Percentiles rank a stretch among this genome's conserved stretches.
phyloP scores from a whole-genome alignment of 2,113 vertebrate genomes.

The Rostratula benghalensis region DNA sequence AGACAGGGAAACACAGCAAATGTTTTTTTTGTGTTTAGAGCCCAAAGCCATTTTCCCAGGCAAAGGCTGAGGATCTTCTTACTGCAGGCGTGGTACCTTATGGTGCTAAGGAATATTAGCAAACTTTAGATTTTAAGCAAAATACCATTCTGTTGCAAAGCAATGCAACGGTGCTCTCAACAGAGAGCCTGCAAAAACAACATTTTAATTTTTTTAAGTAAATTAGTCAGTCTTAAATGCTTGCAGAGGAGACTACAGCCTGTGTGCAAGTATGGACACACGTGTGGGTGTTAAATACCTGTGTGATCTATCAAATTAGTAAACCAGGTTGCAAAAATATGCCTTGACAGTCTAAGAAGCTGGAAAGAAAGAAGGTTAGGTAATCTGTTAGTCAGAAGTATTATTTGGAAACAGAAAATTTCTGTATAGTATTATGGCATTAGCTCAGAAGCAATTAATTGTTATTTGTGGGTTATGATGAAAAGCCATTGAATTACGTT shows the following conservation, averaged over 20 bases:
- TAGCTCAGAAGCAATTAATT: not conserved
- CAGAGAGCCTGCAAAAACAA: not conserved
- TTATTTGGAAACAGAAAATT: not conserved
- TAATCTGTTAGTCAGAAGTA: not conserved
- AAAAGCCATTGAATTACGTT: not conserved
- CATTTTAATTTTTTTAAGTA: not conserved
- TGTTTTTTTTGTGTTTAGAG: not conserved
- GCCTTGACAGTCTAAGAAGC: not conserved
- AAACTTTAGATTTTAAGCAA: not conserved
- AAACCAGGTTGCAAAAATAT: not conserved
- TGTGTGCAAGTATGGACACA: not conserved
- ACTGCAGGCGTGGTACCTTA: not conserved
- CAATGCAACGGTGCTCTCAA: not conserved
- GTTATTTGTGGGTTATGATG: not conserved
- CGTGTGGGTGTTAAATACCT: not conserved
- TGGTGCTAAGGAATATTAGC: not conserved
- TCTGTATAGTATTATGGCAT: not conserved
- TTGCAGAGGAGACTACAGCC: not conserved
- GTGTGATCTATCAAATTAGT: not conserved
- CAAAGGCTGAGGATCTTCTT: not conserved
- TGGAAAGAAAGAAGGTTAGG: not conserved
- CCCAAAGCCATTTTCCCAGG: not conserved
- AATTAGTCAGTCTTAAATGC: not conserved
- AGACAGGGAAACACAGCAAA: not conserved
- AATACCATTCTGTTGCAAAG: not conserved